Conservation (phyloP, 2,797 vertebrate species). For the Gymnopithys bicolor region DNA sequence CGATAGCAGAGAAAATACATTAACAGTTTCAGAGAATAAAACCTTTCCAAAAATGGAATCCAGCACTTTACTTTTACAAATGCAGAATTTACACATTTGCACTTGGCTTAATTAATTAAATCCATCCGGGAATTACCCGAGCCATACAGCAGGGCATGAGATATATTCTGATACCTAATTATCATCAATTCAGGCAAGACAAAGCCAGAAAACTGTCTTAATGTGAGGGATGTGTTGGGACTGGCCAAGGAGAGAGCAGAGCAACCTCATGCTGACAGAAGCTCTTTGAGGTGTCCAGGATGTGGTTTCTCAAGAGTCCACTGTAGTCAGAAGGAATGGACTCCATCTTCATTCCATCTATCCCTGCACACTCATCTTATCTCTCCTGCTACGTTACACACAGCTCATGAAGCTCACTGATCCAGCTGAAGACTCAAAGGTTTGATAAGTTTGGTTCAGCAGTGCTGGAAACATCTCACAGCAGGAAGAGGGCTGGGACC, state of each 20-base stretch:
- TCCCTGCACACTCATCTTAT: background rate
- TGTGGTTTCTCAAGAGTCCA: background rate
- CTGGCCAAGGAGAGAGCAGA: accelerated
- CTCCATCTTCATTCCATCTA: accelerated
- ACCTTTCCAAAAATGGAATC: slow-evolving; percentile 18
- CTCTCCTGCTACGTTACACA: accelerated
- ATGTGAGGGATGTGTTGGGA: background rate
- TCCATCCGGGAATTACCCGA: background rate
- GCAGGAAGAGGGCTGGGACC: background rate
- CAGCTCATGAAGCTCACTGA: too few relatives aligned
- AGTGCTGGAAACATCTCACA: background rate
- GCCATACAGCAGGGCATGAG: background rate
- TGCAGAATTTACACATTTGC: slow-evolving; percentile 27
- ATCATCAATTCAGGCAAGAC: background rate
- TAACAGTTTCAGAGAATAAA: slow-evolving; percentile 57
- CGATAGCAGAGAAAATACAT: slow-evolving; percentile 42
- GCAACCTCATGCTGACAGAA: background rate
- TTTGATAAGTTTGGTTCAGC: background rate
- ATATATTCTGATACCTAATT: background rate
- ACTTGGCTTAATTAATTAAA: slow-evolving; percentile 53
- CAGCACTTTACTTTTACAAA: slow-evolving; percentile 45
- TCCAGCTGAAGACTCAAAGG: background rate
- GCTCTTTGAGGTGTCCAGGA: accelerated
- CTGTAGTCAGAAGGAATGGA: background rate
- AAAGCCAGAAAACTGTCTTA: background rate